These are phyloP conservation scores for Danionella cerebrum DNA, from an alignment of 2,113 vertebrate species.

Conservation along the genomic window DNA sequence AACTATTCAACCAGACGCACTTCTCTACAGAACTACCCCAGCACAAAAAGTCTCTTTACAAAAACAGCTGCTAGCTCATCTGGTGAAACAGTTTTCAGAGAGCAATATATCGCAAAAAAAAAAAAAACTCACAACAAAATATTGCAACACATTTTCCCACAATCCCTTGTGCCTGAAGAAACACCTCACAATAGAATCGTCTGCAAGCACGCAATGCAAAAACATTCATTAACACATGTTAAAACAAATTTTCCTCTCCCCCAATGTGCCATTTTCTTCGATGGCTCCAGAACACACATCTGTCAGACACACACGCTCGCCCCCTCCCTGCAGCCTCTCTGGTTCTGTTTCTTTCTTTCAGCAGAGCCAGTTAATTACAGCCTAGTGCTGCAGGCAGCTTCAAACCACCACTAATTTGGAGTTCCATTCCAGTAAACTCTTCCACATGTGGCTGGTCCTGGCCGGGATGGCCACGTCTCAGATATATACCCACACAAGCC, in stretches of 20 bases:
- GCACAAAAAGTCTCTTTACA: too few relatives aligned
- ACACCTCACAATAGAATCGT: not conserved
- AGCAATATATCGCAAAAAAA: not conserved
- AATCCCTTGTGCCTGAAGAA: too few relatives aligned
- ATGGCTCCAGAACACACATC: constrained; percentile 36
- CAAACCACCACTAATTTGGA: constrained; percentile 78
- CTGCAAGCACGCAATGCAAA: not conserved
- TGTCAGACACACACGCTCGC: constrained; percentile 44
- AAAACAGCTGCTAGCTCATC: too few relatives aligned
- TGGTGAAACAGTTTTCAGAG: too few relatives aligned
- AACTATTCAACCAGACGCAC: too few relatives aligned
- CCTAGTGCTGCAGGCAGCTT: constrained; percentile 74
- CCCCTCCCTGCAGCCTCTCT: constrained; percentile 56
- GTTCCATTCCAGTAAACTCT: constrained; percentile 80
- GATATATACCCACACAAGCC: constrained; percentile 53
- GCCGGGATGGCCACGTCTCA: constrained; percentile 72
- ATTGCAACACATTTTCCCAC: too few relatives aligned
- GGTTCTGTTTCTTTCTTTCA: constrained; percentile 71
- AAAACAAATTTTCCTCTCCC: constrained; percentile 12
- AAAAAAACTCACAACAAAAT: not conserved
- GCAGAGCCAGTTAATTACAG: constrained; percentile 78
- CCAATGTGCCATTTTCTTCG: constrained; percentile 19
- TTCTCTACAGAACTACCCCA: too few relatives aligned
- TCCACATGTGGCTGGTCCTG: constrained; percentile 74
- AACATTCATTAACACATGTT: not conserved